These are phyloP conservation scores for Tyria jacobaeae DNA, from an alignment of 2,888 invertebrate species.

Conservation along the genomic window DNA sequence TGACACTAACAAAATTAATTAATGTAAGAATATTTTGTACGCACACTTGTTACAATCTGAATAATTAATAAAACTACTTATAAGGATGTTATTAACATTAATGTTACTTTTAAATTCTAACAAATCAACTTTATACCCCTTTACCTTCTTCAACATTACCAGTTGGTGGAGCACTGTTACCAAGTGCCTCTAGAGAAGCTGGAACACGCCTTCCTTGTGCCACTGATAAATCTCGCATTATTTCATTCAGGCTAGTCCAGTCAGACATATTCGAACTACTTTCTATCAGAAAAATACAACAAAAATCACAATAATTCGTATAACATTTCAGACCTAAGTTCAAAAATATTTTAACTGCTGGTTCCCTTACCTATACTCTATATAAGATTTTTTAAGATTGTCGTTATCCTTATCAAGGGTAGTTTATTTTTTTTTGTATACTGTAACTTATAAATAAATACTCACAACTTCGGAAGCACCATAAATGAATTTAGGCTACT, in stretches of 20 bases:
- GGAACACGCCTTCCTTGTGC: constrained; percentile 68
- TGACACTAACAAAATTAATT: too few relatives aligned
- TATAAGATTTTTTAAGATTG: too few relatives aligned
- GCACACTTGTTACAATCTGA: too few relatives aligned
- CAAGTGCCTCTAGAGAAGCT: constrained; percentile 26
- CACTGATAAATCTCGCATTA: constrained; percentile 63
- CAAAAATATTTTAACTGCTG: not conserved
- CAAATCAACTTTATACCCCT: not conserved
- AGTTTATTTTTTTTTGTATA: too few relatives aligned
- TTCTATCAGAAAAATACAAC: not conserved
- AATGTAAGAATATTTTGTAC: too few relatives aligned
- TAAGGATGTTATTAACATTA: not conserved
- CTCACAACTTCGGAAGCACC: too few relatives aligned
- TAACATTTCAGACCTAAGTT: not conserved
- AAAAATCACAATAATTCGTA: not conserved
- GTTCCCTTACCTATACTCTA: too few relatives aligned
- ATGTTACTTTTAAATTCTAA: not conserved
- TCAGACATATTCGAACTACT: constrained; percentile 38
- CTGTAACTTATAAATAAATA: too few relatives aligned
- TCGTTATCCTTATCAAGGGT: too few relatives aligned
- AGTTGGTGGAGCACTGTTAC: constrained; percentile 54
- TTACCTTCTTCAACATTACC: constrained; percentile 60
- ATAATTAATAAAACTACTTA: too few relatives aligned
- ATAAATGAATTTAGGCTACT: too few relatives aligned
- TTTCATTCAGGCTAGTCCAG: constrained; percentile 63